Conservation (phyloP, 2,888 invertebrate species). For the Hartigia nigra region DNA sequence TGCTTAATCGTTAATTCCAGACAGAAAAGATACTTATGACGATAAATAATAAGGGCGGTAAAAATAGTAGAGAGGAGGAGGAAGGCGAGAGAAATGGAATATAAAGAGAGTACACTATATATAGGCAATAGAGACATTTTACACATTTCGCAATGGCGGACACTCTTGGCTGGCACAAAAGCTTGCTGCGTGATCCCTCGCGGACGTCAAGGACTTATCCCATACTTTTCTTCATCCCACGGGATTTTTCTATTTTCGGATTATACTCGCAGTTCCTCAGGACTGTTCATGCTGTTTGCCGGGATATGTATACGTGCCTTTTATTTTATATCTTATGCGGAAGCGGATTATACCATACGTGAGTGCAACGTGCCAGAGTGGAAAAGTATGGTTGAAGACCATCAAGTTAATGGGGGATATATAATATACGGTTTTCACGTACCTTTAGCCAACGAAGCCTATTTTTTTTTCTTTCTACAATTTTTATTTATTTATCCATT, state of each 20-base stretch:
- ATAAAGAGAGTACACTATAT: neutral
- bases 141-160: neutral
- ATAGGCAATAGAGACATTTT: neutral
- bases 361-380: neutral
- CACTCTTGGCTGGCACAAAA: neutral
- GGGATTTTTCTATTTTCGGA: conserved; percentile 34
- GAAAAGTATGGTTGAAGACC: conserved; percentile 5
- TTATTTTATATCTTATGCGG: conserved; percentile 20
- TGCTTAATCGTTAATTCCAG: neutral
- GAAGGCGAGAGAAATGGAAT: neutral
- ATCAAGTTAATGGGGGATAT: conserved; percentile 17
- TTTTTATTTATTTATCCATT: neutral
- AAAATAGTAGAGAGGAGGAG: neutral
- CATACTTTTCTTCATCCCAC: conserved; percentile 26
- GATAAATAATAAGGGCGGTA: neutral
- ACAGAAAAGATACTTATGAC: neutral
- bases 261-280: conserved; percentile 19
- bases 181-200: conserved; percentile 18
- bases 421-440: neutral
- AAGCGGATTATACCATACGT: conserved; percentile 10
- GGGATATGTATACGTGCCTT: neutral
- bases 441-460: neutral
- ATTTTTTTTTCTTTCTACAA: neutral
- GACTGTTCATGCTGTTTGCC: neutral
- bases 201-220: conserved; percentile 24